These are phyloP conservation scores for Drosophila baimaii DNA, from an alignment of 1,140 invertebrate species.

Conservation along the genomic window DNA sequence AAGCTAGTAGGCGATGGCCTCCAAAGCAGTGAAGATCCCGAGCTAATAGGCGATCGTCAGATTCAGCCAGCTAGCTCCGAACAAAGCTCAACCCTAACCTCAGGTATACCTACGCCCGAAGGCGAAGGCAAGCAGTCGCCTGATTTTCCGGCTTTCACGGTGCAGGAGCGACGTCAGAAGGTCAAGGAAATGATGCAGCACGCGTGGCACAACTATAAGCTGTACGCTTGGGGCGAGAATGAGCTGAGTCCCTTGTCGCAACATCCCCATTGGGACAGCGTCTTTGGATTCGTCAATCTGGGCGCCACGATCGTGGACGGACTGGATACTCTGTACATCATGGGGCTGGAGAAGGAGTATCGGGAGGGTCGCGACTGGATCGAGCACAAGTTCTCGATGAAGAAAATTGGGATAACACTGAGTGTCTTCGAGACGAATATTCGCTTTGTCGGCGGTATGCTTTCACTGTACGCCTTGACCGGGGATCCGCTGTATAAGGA, in stretches of 20 bases:
- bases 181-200: conserved; percentile 88
- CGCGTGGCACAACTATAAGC: conserved; percentile 97
- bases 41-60: too few relatives aligned
- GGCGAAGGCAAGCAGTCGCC: too few relatives aligned
- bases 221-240: conserved; percentile 99
- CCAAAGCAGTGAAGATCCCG: too few relatives aligned
- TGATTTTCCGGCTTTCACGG: too few relatives aligned
- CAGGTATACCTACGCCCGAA: too few relatives aligned
- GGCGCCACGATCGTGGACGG: conserved; percentile 99
- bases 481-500: conserved; percentile 97
- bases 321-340: conserved; percentile 98
- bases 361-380: conserved; percentile 97
- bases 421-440: conserved; percentile 99
- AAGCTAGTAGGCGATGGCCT: too few relatives aligned
- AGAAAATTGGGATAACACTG: too few relatives aligned
- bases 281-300: conserved; percentile 94
- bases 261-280: conserved; percentile 94
- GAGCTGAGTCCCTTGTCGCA: conserved; percentile 97
- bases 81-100: too few relatives aligned
- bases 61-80: too few relatives aligned
- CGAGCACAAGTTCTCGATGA: conserved; percentile 92
- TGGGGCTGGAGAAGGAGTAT: conserved; percentile 97
- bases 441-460: conserved; percentile 97
- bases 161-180: conserved; percentile 58
- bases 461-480: conserved; percentile 96